Conservation (phyloP, 2,888 invertebrate species). For the Abrostola triplasia region DNA sequence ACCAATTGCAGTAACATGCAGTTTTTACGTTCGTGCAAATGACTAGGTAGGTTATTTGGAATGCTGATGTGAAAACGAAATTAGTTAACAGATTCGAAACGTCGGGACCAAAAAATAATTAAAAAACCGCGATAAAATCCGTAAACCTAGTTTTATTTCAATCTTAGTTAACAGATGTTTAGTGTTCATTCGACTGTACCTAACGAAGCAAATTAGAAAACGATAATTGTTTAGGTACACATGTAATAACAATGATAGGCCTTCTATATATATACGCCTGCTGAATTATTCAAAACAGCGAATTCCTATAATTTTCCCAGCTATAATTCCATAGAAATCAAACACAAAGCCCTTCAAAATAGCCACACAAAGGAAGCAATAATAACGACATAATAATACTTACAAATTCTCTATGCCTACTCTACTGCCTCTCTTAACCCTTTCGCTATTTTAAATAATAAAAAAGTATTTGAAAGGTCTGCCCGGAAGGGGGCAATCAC, state of each 20-base stretch:
- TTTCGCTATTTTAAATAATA: conserved; percentile 44
- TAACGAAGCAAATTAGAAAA: too few relatives aligned
- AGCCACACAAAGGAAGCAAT: conserved; percentile 1
- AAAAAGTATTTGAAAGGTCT: conserved; percentile 31
- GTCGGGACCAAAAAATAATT: too few relatives aligned
- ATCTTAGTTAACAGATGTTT: not conserved
- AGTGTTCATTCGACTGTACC: too few relatives aligned
- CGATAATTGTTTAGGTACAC: too few relatives aligned
- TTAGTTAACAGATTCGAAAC: not conserved
- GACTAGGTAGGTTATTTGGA: conserved; percentile 4
- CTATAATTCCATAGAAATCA: not conserved
- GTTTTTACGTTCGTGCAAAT: conserved; percentile 37
- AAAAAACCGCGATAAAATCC: too few relatives aligned
- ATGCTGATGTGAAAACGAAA: not conserved
- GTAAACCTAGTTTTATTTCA: too few relatives aligned
- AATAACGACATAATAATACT: conserved; percentile 21
- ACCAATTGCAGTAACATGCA: conserved; percentile 16
- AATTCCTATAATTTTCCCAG: too few relatives aligned
- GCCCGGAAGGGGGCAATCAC: conserved; percentile 53
- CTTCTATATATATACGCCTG: too few relatives aligned
- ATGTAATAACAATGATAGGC: too few relatives aligned
- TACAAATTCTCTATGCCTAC: conserved; percentile 8
- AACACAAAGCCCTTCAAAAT: not conserved
- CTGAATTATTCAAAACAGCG: too few relatives aligned
- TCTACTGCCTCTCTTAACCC: conserved; percentile 28